Base-by-base conservation (phyloP, 2,797 vertebrate species). In the Picus viridis region DNA sequence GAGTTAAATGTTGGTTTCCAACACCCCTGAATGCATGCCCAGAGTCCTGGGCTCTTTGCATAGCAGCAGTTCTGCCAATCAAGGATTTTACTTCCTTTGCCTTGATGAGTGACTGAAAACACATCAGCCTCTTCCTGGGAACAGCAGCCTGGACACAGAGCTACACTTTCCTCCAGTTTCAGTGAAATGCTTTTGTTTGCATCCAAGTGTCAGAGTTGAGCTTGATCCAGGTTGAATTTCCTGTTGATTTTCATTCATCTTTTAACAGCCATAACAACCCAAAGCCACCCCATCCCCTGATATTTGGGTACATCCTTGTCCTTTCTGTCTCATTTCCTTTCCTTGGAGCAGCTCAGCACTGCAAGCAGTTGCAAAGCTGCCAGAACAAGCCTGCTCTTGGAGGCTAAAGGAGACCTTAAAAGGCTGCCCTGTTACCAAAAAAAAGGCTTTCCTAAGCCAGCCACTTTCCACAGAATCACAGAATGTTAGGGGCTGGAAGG, bases 61-160 rank as follows among this genome's bases (percentile, higher is more conserved):
- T 11, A 29, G 51, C 78, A 82, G n/a, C 26, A 67, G 34, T 84
- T 91, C 64, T 82, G 61, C 34, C 68, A 86, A 79, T 32, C 61
- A 88, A 61, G 57, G 53, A 16, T 86, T 88, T 90, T 29, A 39
- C 71, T 91, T 82, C 64, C 49, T 91, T 43, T 73, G n/a, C 74
- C 79, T 74, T 59, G 59, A 63, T 67, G 68, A 88, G 56, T 47
- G 69, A 56, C 69, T 93, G 67, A 39, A 87, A 92, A 86, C 72
- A 77, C 94, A 65, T 18, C 20, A 80, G 47, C 39, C 63, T 70
- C 57, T 70, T 92, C 88, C 86, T 88, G 71, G 47, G 61, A 88
- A 88, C 39, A 67, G 58, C 4, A 7, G 16, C 0, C 59, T 54
- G 68, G 61, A 43, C n/a, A 34, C 0, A 3, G 43, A 92, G 16